phyloP scores from a whole-genome alignment of 1,140 invertebrate genomes.

The Zaprionus lachaisei region DNA sequence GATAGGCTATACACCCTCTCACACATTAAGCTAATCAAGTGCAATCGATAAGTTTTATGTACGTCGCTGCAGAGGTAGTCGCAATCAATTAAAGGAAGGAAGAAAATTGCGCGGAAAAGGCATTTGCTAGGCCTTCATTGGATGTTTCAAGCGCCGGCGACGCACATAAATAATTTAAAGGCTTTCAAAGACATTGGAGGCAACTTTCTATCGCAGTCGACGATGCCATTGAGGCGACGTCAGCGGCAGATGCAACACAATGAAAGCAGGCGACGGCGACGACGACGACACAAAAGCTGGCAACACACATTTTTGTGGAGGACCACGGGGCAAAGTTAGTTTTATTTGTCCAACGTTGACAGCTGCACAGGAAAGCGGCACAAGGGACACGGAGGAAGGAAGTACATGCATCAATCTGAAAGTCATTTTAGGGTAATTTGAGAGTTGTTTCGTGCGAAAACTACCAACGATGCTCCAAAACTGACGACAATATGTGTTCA shows the following conservation, averaged over 20 bases:
- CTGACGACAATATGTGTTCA: not conserved
- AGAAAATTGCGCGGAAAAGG: conserved; percentile 15
- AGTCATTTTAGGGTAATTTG: conserved; percentile 55
- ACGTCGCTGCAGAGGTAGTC: not conserved
- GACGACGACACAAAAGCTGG: conserved; percentile 20
- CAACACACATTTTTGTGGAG: conserved; percentile 3
- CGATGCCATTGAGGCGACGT: conserved; percentile 10
- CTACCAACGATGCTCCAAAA: not conserved
- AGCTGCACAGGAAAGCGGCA: conserved; percentile 9
- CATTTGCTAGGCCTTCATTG: conserved; percentile 39
- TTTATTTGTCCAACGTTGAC: conserved; percentile 58
- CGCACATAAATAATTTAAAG: conserved; percentile 60
- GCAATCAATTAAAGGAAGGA: conserved; percentile 5
- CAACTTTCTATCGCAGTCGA: conserved; percentile 24
- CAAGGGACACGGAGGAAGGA: conserved; percentile 10
- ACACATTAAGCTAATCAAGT: conserved; percentile 9
- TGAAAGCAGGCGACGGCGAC: conserved; percentile 12
- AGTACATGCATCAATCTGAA: conserved; percentile 46
- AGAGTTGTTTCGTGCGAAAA: conserved; percentile 44
- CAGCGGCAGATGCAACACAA: conserved; percentile 22
- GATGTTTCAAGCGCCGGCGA: conserved; percentile 19
- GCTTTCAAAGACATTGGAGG: conserved; percentile 27
- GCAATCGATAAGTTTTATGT: conserved; percentile 3
- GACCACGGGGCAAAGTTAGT: conserved; percentile 36
- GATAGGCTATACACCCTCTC: not conserved